Evolutionary conservation across 1,140 invertebrate species (phyloP).

Genomic region (Drosophila tristis): DNA sequence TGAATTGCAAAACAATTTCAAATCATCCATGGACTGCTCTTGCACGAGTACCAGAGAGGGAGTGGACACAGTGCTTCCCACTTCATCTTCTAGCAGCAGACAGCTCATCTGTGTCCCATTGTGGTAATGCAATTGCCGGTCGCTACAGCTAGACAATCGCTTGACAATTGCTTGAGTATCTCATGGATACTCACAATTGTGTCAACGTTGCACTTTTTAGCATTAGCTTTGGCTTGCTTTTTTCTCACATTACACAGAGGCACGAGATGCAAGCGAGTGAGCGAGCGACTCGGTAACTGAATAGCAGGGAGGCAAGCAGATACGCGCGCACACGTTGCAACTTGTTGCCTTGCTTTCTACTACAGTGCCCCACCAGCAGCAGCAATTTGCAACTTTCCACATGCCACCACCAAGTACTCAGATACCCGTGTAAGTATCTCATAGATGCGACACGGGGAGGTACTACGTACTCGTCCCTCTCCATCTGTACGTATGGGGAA

Average conservation of each 20-base stretch:
- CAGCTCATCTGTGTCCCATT: slow-evolving; percentile 2
- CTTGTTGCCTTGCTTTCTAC: slow-evolving; percentile 56
- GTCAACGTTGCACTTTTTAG: slow-evolving; percentile 51
- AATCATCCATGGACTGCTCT: too few species aligned
- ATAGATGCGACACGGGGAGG: not conserved
- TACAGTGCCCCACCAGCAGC: slow-evolving; percentile 1
- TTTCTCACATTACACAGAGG: slow-evolving; percentile 51
- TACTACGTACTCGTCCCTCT: too few species aligned
- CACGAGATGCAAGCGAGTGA: slow-evolving; percentile 15
- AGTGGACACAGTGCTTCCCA: not conserved
- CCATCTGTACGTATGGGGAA: not conserved
- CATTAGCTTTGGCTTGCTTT: not conserved
- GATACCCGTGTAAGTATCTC: not conserved
- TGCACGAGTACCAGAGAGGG: not conserved
- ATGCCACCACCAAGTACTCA: slow-evolving; percentile 4
- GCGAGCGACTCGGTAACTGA: slow-evolving; percentile 12
- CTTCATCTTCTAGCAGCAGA: slow-evolving; percentile 1
- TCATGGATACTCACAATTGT: slow-evolving; percentile 43
- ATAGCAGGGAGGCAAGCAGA: too few species aligned
- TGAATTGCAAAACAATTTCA: too few species aligned
- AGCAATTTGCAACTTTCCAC: slow-evolving; percentile 40
- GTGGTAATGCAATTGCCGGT: slow-evolving; percentile 13
- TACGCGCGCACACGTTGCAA: not conserved
- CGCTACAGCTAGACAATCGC: too few species aligned
- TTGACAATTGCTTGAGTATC: slow-evolving; percentile 17